Base-by-base conservation (phyloP, 1,140 invertebrate species). In the Colletes gigas region DNA sequence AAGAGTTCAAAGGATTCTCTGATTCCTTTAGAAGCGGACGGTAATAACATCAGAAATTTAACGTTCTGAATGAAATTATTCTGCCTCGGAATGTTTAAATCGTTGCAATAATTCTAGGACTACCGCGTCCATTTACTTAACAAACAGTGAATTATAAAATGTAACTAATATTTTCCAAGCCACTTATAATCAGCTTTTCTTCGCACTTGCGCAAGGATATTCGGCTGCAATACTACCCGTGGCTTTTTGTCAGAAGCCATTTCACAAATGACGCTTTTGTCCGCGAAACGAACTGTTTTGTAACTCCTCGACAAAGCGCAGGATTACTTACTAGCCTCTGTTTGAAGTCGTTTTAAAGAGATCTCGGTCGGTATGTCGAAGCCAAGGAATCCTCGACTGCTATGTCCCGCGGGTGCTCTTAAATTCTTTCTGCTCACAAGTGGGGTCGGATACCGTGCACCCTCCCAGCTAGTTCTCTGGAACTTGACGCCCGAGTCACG, bases 401-500 rank as follows among this genome's bases (percentile, higher is more conserved):
- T 21, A 1, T 44, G 44, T 65, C 70, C 80, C 69, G 15, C 1
- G 84, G 73, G 76, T 14, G 73, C 69, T 81, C 69, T 87, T 86
- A 85, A 81, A 86, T 83, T 87, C 81, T 86, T 80, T 70, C 62
- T 55, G 30, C 65, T 44, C 30, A 65, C 55, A 17, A 60, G 72
- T 30, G 60, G 75, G 71, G 69, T 30, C 79, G 59, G 47, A 78
- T 85, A 67, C 74, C 84, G 62, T 47, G 57, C 44, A 14, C 65
- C 60, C 54, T 82, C 71, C 59, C 59, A 65, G 21, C 17, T 14
- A 68, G 57, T 68, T 73, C 54, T 60, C 17, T 54, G 59, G 55
- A 86, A 86, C 72, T 86, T 86, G 85, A 86, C 76, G 81, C 72
- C 62, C 72, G 59, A 86, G 84, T 86, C 84, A 86, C 81, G 85